A percentile compares a stretch with the other conserved stretches of the same genome.
phyloP scores from a whole-genome alignment of 2,113 vertebrate genomes.

The Oryzias curvinotus region DNA sequence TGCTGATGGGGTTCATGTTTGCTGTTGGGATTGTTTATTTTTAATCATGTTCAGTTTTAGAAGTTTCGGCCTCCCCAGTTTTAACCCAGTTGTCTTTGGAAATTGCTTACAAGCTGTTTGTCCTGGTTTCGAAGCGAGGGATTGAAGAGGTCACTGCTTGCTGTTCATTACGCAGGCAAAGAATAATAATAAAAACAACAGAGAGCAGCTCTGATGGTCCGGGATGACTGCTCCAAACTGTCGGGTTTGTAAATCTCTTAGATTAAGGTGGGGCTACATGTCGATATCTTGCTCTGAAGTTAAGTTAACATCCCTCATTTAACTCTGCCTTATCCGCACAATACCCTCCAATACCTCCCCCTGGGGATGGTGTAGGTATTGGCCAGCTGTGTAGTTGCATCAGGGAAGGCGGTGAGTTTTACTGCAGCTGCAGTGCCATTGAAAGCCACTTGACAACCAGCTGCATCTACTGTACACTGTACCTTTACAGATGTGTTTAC shows the following conservation, averaged over 20 bases:
- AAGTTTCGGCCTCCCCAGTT: conserved; percentile 19
- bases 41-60: conserved; percentile 31
- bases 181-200: conserved; percentile 14
- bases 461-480: conserved; percentile 41
- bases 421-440: conserved; percentile 48
- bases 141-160: conserved; percentile 42
- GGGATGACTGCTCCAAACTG: conserved; percentile 11
- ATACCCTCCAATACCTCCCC: conserved; percentile 37
- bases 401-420: conserved; percentile 38
- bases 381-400: conserved; percentile 44
- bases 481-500: conserved; percentile 28
- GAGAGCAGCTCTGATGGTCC: conserved; percentile 27
- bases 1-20: conserved; percentile 38
- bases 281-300: conserved; percentile 51
- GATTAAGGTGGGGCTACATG: conserved; percentile 51
- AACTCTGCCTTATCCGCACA: conserved; percentile 48
- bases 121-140: conserved; percentile 19
- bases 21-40: conserved; percentile 33
- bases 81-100: conserved; percentile 34
- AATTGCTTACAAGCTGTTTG: conserved; percentile 26
- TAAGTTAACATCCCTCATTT: conserved; percentile 43
- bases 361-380: conserved; percentile 36
- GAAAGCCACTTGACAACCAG: conserved; percentile 36
- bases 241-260: conserved; percentile 45
- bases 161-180: conserved; percentile 16